Percentiles rank a stretch among this genome's conserved stretches.
These are phyloP conservation scores for Oegoconia quadripuncta DNA, from an alignment of 2,888 invertebrate species.

Conservation along the genomic window DNA sequence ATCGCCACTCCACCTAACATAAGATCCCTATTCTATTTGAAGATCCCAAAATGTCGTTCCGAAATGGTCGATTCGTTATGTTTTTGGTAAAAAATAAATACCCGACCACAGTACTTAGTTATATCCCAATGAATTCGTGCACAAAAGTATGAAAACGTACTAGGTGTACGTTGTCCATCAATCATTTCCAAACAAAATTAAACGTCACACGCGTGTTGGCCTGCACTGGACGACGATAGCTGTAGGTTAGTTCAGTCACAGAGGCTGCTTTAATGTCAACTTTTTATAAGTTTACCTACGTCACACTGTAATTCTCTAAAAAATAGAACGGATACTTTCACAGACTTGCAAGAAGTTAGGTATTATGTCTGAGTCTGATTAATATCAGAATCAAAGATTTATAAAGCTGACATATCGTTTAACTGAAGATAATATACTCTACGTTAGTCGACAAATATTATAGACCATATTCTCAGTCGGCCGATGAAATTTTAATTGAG, in stretches of 20 bases:
- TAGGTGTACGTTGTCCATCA: slow-evolving; percentile 51
- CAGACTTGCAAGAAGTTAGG: neutral
- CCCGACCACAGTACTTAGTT: too few relatives aligned
- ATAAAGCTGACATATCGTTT: too few relatives aligned
- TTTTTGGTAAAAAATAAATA: neutral
- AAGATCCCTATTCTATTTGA: too few relatives aligned
- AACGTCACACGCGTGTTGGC: slow-evolving; percentile 70
- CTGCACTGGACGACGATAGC: slow-evolving; percentile 45
- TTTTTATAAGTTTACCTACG: neutral
- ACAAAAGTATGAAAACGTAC: slow-evolving; percentile 65
- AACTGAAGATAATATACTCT: too few relatives aligned
- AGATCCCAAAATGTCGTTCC: too few relatives aligned
- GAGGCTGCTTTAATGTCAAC: slow-evolving; percentile 13
- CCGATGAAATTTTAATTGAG: too few relatives aligned
- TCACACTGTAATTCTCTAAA: neutral
- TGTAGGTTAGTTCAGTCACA: slow-evolving; percentile 40
- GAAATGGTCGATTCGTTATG: neutral
- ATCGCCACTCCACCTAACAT: too few relatives aligned
- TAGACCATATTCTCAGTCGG: too few relatives aligned
- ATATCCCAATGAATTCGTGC: slow-evolving; percentile 6
- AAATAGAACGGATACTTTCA: neutral
- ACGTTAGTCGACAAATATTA: too few relatives aligned
- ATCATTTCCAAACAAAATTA: slow-evolving; percentile 76
- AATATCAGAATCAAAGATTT: too few relatives aligned
- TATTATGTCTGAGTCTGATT: too few relatives aligned